These are phyloP conservation scores for Todus mexicanus DNA, from an alignment of 2,797 vertebrate genomes.

Conservation along the genomic window DNA sequence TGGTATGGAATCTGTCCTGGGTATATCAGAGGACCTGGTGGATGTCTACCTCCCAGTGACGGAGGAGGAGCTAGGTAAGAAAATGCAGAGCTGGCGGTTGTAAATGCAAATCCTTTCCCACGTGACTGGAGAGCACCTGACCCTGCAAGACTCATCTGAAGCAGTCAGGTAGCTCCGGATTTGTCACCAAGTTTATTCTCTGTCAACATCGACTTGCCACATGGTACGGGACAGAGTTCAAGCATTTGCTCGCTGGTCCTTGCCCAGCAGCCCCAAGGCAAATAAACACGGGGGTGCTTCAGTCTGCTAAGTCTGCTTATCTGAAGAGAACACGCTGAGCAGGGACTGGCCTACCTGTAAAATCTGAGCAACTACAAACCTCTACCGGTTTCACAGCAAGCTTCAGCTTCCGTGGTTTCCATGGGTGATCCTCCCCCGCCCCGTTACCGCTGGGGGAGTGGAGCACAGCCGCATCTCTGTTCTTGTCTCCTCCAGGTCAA, in stretches of 20 bases:
- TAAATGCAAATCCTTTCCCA: background rate
- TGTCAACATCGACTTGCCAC: background rate
- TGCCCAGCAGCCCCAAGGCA: background rate
- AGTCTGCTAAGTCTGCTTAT: background rate
- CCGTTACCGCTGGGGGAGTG: background rate
- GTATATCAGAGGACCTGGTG: slow-evolving; percentile 85
- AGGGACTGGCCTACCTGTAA: background rate
- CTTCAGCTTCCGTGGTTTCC: background rate
- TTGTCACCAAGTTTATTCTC: background rate
- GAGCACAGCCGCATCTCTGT: background rate
- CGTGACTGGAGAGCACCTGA: background rate
- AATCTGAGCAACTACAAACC: background rate
- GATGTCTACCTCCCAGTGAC: slow-evolving; percentile 90
- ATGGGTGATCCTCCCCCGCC: background rate
- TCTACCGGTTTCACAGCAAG: background rate
- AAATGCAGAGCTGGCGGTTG: background rate
- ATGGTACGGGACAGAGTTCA: background rate
- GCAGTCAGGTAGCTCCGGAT: slow-evolving; percentile 3
- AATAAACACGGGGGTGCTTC: background rate
- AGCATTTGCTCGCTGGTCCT: background rate
- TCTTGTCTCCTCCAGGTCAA: slow-evolving; percentile 72
- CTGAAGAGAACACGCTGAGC: background rate
- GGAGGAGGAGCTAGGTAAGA: slow-evolving; percentile 89
- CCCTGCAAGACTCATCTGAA: background rate
- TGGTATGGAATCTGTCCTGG: slow-evolving; percentile 83